A percentile compares a stretch with the other conserved stretches of the same genome.
Conservation (phyloP, 1,140 invertebrate species). For the Uloborus diversus region DNA sequence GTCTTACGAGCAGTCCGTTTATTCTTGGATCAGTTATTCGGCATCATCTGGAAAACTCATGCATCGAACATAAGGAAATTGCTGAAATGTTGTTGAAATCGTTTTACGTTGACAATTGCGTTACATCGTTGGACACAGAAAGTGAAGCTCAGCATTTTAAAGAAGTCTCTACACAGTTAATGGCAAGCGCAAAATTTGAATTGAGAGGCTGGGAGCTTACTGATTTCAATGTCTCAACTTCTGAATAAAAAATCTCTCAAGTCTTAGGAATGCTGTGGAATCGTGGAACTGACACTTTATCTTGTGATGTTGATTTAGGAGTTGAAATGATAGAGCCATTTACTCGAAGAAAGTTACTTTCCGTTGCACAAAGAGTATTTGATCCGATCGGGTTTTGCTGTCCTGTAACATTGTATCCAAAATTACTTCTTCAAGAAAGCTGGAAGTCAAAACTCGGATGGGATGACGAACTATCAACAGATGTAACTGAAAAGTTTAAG, state of each 20-base stretch:
- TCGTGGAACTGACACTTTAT: background rate
- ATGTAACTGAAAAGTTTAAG: slow-evolving; percentile 4
- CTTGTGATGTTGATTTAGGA: background rate
- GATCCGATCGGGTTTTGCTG: slow-evolving; percentile 9
- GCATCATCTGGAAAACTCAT: background rate
- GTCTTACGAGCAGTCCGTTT: background rate
- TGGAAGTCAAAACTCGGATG: slow-evolving; percentile 5
- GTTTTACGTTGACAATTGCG: slow-evolving; percentile 11
- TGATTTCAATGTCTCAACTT: background rate
- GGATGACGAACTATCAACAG: slow-evolving; percentile 1
- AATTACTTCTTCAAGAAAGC: slow-evolving; percentile 12
- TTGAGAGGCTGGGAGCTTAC: background rate
- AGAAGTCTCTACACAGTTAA: background rate
- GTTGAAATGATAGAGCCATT: background rate
- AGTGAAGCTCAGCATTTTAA: background rate
- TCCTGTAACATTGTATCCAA: background rate
- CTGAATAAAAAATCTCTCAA: slow-evolving; percentile 11
- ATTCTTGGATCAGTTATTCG: slow-evolving; percentile 2
- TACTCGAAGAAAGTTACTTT: background rate
- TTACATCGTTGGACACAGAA: background rate
- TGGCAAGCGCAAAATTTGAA: background rate
- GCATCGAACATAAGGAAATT: background rate
- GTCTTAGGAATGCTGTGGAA: background rate
- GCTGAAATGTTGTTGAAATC: background rate
- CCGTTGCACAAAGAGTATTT: background rate